Evolutionary conservation across 2,888 invertebrate genomes (phyloP).

Genomic region (Phaedon cochleariae): DNA sequence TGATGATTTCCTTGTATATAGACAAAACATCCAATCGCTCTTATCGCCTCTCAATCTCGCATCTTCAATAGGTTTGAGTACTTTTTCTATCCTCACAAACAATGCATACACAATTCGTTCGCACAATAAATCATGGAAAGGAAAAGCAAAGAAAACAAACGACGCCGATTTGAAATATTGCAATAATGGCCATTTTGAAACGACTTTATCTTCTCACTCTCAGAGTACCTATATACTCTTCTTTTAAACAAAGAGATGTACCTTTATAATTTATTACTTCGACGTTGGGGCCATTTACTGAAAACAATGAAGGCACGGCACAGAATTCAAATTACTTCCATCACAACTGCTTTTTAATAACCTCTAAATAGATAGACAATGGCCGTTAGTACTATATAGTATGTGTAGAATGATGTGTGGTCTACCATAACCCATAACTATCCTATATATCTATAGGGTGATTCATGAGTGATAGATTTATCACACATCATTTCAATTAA

Average conservation of each 20-base stretch:
- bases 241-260: slow-evolving; percentile 41
- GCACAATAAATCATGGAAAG: slow-evolving; percentile 10
- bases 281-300: slow-evolving; percentile 52
- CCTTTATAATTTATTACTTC: slow-evolving; percentile 37
- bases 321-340: slow-evolving; percentile 53
- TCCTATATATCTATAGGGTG: too few relatives aligned
- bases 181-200: slow-evolving; percentile 26
- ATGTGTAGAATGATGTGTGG: not conserved
- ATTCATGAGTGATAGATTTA: too few relatives aligned
- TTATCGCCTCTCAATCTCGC: not conserved
- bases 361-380: slow-evolving; percentile 53
- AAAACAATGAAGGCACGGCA: slow-evolving; percentile 52
- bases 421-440: too few relatives aligned
- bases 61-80: too few relatives aligned
- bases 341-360: slow-evolving; percentile 55
- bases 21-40: not conserved
- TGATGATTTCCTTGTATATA: too few relatives aligned
- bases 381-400: slow-evolving; percentile 21
- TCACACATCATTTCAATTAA: too few relatives aligned
- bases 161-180: slow-evolving; percentile 13
- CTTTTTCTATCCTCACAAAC: slow-evolving; percentile 4
- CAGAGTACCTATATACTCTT: slow-evolving; percentile 30
- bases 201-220: slow-evolving; percentile 26
- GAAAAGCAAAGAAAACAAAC: not conserved
- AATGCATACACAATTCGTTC: slow-evolving; percentile 11